Conservation (phyloP, 2,888 invertebrate species). For the Polylopha cassiicola region DNA sequence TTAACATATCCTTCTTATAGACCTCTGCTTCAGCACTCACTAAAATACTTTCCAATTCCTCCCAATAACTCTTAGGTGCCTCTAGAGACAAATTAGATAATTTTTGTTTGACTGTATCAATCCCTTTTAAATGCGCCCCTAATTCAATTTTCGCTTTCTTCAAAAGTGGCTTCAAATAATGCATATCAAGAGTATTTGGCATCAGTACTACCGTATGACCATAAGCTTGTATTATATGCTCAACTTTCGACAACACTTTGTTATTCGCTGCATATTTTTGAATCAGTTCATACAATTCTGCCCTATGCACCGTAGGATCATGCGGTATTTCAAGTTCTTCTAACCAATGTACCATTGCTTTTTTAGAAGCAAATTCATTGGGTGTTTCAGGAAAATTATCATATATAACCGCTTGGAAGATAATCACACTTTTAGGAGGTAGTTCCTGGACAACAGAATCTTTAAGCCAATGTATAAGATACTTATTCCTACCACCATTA, state of each 20-base stretch:
- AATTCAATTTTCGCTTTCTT: no score
- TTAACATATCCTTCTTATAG: constrained; percentile 6
- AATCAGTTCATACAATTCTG: constrained; percentile 10
- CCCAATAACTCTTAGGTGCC: no score
- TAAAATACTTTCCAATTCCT: background rate
- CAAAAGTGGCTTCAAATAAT: no score
- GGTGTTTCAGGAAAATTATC: background rate
- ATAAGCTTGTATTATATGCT: background rate
- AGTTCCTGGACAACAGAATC: constrained; percentile 9
- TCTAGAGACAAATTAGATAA: no score
- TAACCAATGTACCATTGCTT: constrained; percentile 13
- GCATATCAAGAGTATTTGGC: no score
- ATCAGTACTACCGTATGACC: no score
- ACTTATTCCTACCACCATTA: background rate
- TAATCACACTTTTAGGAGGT: constrained; percentile 5
- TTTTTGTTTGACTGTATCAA: no score
- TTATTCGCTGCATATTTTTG: background rate
- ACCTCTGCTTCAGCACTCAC: background rate
- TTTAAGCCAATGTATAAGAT: constrained; percentile 5
- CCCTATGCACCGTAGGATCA: constrained; percentile 7
- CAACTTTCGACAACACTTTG: background rate
- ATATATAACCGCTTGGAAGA: constrained; percentile 7
- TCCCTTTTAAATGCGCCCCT: no score
- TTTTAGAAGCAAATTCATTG: background rate
- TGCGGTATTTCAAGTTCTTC: constrained; percentile 4